Conservation (phyloP, 2,888 invertebrate genomes). For the Syritta pipiens region DNA sequence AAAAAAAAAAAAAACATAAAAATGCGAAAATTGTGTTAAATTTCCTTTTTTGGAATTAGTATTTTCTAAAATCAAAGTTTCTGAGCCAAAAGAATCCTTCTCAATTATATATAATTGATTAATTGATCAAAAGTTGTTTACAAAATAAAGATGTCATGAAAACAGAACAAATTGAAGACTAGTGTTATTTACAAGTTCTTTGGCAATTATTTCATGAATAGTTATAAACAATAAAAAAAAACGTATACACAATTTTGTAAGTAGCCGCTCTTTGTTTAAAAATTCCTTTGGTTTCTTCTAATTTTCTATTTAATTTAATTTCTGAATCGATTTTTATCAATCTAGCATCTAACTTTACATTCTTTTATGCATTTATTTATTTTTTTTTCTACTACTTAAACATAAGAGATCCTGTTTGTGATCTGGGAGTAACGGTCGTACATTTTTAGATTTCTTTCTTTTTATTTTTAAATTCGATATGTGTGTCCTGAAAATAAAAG, state of each 20-base stretch:
- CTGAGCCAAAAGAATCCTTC: neutral
- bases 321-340: too few species aligned
- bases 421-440: too few species aligned
- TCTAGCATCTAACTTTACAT: too few species aligned
- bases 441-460: neutral
- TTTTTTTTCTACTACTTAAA: too few species aligned
- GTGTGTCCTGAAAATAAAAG: constrained; percentile 54
- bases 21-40: neutral
- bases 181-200: neutral
- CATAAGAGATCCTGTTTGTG: too few species aligned
- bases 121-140: neutral
- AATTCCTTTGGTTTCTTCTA: too few species aligned
- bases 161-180: neutral
- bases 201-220: too few species aligned
- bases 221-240: too few species aligned
- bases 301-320: too few species aligned
- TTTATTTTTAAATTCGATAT: constrained; percentile 63
- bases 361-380: too few species aligned
- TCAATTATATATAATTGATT: neutral
- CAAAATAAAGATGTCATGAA: neutral
- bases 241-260: too few species aligned
- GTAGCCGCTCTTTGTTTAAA: too few species aligned
- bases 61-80: neutral
- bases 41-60: neutral
- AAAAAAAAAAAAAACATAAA: neutral